Evolutionary conservation across 2,888 invertebrate genomes (phyloP), one percentile per base, ranked within the genome.

Genomic region (Lysandra coridon): DNA sequence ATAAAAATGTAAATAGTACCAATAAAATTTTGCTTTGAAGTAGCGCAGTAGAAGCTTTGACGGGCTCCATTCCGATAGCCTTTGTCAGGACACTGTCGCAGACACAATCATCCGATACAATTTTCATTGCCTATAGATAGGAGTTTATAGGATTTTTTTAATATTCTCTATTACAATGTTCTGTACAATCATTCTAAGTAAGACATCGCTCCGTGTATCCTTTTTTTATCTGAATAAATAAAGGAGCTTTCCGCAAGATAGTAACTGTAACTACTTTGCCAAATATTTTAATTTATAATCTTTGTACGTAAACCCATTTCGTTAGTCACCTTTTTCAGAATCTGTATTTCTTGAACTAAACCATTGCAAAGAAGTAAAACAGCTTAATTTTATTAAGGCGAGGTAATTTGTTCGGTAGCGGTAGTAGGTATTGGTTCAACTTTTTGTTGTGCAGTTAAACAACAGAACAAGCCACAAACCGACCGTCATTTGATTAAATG

Each of bases 11-110:
- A 93, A 94, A 94, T 94, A 86, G 85, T 87, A 85, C 88, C 90
- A 92, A 94, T 94, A 93, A 92, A 92, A 92, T 91, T 91, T 92
- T 92, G 91, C 92, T 93, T 93, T 93, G 92, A 93, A 90, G 90
- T 87, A 86, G 85, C 87, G 86, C 84, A 86, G 85, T 82, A 82
- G 84, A 74, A 62, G 87, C 93, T 94, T 93, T 94, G 93, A 94
- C 93, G 89, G 91, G 88, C 88, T 83, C 85, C 62, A 92, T 90
- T 88, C 88, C 87, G 85, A 86, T 87, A 88, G 88, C 90, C 85
- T 83, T 89, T 89, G 88, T 86, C 86, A 85, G 87, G 84, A 86
- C 86, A 80, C 81, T 83, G 84, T 84, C 83, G 82, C 82, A 80
- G 82, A 82, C 82, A 80, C 83, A 84, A 88, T 88, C 88, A 87